These are phyloP conservation scores for Escarpia spicata DNA, from an alignment of 2,888 invertebrate species.

Conservation along the genomic window DNA sequence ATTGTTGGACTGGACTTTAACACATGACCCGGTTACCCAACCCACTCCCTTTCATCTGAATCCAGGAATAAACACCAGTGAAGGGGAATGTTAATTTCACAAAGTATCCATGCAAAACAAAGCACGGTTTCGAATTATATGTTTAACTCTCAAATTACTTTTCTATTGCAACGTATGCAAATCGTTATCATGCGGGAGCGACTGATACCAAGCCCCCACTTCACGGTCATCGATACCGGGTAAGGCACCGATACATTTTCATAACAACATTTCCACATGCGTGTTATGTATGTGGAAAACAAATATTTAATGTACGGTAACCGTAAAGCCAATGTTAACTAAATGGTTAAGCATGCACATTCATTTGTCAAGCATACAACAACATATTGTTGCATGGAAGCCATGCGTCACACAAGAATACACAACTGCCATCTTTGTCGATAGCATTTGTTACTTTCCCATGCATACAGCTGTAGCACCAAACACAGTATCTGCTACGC, in stretches of 20 bases:
- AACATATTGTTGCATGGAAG: neutral
- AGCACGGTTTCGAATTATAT: neutral
- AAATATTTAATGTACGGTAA: neutral
- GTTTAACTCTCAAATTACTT: neutral
- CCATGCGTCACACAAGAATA: neutral
- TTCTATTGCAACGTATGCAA: neutral
- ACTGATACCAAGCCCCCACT: neutral
- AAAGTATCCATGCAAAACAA: neutral
- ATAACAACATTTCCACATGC: neutral
- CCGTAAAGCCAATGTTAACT: neutral
- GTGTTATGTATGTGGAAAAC: neutral
- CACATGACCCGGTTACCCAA: slow-evolving; percentile 9
- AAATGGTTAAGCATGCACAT: slow-evolving; percentile 17
- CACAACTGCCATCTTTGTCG: neutral
- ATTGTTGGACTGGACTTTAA: neutral
- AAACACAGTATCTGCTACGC: neutral
- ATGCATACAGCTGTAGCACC: slow-evolving; percentile 7
- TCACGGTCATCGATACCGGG: neutral
- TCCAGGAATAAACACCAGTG: slow-evolving; percentile 6
- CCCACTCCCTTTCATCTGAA: slow-evolving; percentile 17
- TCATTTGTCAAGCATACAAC: neutral
- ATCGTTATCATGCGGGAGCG: neutral
- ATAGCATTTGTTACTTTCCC: neutral
- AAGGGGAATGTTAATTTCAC: neutral
- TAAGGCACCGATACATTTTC: neutral